Evolutionary conservation across 2,797 vertebrate genomes (phyloP), one percentile per base, ranked within the genome.

Genomic region (Psittacula echo): DNA sequence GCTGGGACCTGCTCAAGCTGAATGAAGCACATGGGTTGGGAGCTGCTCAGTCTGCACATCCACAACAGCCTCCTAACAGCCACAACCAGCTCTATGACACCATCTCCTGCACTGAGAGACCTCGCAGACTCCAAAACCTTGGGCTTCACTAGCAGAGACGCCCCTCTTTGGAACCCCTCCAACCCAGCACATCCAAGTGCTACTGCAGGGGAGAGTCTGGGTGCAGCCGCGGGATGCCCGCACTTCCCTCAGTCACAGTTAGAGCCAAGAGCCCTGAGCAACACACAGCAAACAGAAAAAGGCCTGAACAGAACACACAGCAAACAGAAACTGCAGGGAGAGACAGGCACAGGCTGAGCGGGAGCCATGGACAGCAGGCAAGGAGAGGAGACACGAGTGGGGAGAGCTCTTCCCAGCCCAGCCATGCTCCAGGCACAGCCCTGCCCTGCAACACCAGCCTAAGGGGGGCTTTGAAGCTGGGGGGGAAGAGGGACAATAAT

Each of bases 61-160:
- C 75, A 15, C 0, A 0, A 22, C 48, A 48, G 17, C 12, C 26
- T 74, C 39, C 30, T 1, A 44, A 18, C 45, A 75, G 50, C 42
- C 68, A 23, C 2, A 0, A 27, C 41, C 13, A 48, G 58, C 77
- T 73, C 41, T 9, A 7, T 0, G 0, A n/a, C 2, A 2, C 1
- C 0, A 4, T 8, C 64, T 26, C 45, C 48, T 39, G 39, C 32
- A 13, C 3, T 0, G 54, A 47, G 45, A 34, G 3, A 76, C 26
- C 32, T 32, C 15, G 3, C 20, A 53, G 62, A 23, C 5, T n/a
- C 45, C 77, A 72, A 29, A 60, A 13, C 34, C 24, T 6, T 26
- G 67, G 34, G 37, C 72, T 75, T 62, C 83, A 27, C 12, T 32
- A 21, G 44, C 70, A n/a, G 30, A 27, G 45, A 61, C 5, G 37